phyloP scores from a whole-genome alignment of 1,140 invertebrate species.

The Ostrea denselamellosa region DNA sequence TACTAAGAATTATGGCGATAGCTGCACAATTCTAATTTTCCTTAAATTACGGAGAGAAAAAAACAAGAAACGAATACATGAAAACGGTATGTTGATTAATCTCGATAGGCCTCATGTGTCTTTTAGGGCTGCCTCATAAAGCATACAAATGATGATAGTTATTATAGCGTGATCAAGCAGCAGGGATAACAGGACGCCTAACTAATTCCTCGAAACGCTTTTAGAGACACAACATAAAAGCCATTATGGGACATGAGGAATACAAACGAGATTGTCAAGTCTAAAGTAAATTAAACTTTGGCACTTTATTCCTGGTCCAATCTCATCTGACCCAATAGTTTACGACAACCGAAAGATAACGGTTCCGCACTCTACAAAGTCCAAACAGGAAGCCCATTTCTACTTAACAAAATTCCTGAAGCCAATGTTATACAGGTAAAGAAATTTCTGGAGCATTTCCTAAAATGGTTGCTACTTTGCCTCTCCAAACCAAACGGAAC shows the following conservation, averaged over 20 bases:
- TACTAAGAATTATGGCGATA: neutral
- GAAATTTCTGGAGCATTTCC: too few species aligned
- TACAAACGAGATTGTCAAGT: conserved; percentile 35
- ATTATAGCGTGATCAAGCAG: conserved; percentile 18
- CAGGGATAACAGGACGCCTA: neutral
- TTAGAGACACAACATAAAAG: conserved; percentile 18
- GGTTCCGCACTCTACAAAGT: neutral
- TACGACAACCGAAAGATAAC: conserved; percentile 10
- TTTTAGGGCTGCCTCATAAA: conserved; percentile 13
- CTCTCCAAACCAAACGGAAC: too few species aligned
- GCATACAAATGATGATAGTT: neutral
- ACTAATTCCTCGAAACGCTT: conserved; percentile 26
- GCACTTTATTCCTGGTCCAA: conserved; percentile 14
- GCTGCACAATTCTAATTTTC: conserved; percentile 13
- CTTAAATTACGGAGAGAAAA: neutral
- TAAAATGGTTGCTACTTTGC: too few species aligned
- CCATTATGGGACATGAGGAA: conserved; percentile 14
- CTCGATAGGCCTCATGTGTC: neutral
- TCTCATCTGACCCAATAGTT: conserved; percentile 19
- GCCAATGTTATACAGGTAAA: too few species aligned
- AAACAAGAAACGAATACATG: neutral
- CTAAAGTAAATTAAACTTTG: conserved; percentile 39
- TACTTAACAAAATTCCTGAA: neutral
- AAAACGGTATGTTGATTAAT: neutral
- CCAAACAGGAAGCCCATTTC: neutral